A percentile compares a stretch with the other conserved stretches of the same genome.
phyloP scores from a whole-genome alignment of 53 echinoderm and acorn worm species.

The Echinarachnius parma region DNA sequence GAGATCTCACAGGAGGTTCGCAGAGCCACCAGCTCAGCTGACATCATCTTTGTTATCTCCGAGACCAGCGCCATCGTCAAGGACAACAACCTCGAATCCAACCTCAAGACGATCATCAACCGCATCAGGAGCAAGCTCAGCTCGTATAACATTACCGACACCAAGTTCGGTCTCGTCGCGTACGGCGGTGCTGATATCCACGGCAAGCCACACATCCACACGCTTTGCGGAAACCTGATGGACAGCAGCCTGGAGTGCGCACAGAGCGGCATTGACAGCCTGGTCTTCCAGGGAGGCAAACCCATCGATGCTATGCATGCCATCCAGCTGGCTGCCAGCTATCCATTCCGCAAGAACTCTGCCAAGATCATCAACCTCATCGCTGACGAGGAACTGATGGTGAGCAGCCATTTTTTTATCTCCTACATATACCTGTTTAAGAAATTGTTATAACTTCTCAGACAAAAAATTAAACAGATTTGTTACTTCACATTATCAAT shows the following conservation, averaged over 20 bases:
- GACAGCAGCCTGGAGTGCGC: constrained; percentile 3
- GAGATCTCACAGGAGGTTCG: not conserved
- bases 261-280: constrained; percentile 50
- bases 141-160: constrained; percentile 34
- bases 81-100: constrained; percentile 18
- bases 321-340: constrained; percentile 55
- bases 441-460: no score
- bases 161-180: constrained; percentile 65
- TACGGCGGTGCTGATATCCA: constrained; percentile 68
- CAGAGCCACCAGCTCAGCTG: constrained; percentile 44
- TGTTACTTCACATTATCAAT: not conserved
- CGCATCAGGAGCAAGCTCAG: constrained; percentile 56
- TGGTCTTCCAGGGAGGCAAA: constrained; percentile 61
- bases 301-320: constrained; percentile 76
- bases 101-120: constrained; percentile 41
- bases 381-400: constrained; percentile 67
- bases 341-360: constrained; percentile 64
- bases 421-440: not conserved
- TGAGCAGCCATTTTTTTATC: constrained; percentile 27
- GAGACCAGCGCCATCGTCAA: constrained; percentile 50
- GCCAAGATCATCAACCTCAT: constrained; percentile 72
- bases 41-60: constrained; percentile 83
- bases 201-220: constrained; percentile 58
- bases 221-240: constrained; percentile 55
- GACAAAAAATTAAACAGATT: no score